phyloP scores from a whole-genome alignment of 2,113 vertebrate species.

The mouse (Mus musculus) region DNA sequence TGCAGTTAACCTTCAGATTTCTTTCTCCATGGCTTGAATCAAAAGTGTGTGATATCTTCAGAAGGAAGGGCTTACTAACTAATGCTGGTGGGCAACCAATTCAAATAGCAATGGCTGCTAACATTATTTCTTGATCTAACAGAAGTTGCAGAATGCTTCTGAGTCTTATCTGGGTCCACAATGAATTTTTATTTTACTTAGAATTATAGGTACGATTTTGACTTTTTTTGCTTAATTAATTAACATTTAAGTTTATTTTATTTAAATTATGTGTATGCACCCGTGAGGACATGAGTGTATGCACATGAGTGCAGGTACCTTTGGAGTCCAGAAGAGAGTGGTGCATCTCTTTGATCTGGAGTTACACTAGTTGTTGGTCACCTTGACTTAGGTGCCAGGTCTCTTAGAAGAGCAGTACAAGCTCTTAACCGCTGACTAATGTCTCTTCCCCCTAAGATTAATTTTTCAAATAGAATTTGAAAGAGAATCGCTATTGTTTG shows the following conservation, averaged over 20 bases:
- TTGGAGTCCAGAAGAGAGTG: not conserved
- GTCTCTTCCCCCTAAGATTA: not conserved
- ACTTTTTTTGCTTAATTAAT: not conserved
- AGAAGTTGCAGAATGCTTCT: conserved; percentile 44
- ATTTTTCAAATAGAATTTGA: conserved; percentile 55
- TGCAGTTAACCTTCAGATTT: not conserved
- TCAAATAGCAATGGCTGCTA: not conserved
- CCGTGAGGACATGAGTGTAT: not conserved
- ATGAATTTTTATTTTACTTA: conserved; percentile 36
- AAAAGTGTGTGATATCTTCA: not conserved
- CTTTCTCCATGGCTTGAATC: not conserved
- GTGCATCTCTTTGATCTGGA: not conserved
- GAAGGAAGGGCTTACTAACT: not conserved
- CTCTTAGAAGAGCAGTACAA: not conserved
- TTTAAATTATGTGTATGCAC: not conserved
- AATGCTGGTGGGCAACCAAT: not conserved
- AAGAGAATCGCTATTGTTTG: not conserved
- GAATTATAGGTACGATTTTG: conserved; percentile 64
- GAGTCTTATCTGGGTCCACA: not conserved
- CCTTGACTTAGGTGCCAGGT: not conserved
- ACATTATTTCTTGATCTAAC: conserved; percentile 61
- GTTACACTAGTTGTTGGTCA: not conserved
- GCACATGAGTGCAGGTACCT: not conserved
- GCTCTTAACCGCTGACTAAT: not conserved
- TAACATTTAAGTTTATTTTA: not conserved